These are phyloP conservation scores for Amitus sp. DNA, from an alignment of 2,888 invertebrate genomes.

Conservation along the genomic window DNA sequence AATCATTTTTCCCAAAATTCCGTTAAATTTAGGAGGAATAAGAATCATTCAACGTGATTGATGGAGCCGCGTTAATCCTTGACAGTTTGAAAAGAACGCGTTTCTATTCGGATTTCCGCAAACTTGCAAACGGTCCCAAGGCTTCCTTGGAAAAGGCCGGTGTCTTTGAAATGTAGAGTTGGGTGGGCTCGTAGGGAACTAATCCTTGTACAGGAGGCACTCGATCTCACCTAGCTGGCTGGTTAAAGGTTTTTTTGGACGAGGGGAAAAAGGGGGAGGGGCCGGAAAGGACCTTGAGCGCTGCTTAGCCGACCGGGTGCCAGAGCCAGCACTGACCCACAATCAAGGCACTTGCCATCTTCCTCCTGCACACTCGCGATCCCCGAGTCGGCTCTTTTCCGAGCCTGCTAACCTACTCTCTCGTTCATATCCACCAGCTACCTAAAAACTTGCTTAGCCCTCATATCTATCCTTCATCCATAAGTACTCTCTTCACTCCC, in stretches of 20 bases:
- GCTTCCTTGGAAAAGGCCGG: too few species aligned
- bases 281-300: slow-evolving; percentile 58
- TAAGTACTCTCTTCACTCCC: too few species aligned
- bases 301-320: slow-evolving; percentile 56
- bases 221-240: slow-evolving; percentile 53
- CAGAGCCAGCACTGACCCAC: slow-evolving; percentile 63
- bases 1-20: too few species aligned
- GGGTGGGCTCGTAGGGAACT: not conserved
- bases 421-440: slow-evolving; percentile 44
- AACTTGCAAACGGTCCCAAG: too few species aligned
- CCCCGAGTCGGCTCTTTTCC: slow-evolving; percentile 53
- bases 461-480: too few species aligned
- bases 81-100: too few species aligned
- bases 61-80: too few species aligned
- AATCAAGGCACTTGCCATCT: slow-evolving; percentile 65
- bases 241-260: slow-evolving; percentile 45
- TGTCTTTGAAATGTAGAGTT: not conserved
- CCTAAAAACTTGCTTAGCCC: slow-evolving; percentile 50
- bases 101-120: too few species aligned
- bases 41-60: too few species aligned
- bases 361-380: slow-evolving; percentile 55
- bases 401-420: slow-evolving; percentile 63
- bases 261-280: too few species aligned
- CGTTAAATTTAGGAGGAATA: too few species aligned
- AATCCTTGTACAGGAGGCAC: slow-evolving; percentile 17